Conservation (phyloP, 2,888 invertebrate species). For the Lasioglossum vierecki region DNA sequence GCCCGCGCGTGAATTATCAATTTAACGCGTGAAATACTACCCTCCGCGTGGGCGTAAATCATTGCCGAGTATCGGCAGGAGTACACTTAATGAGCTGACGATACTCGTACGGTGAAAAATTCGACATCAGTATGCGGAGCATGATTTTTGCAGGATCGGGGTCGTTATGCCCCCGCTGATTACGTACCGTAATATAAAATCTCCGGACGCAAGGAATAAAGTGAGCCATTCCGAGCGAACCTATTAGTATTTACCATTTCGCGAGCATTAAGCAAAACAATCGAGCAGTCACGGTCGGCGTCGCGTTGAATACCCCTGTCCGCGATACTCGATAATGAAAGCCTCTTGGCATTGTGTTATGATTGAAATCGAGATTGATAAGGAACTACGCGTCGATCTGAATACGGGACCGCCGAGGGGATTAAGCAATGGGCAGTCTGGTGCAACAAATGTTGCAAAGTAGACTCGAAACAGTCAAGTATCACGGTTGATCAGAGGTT, state of each 20-base stretch:
- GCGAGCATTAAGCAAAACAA: neutral
- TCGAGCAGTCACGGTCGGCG: slow-evolving; percentile 1
- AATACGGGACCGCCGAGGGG: slow-evolving; percentile 8
- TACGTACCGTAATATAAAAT: too few species aligned
- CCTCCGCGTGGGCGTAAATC: slow-evolving; percentile 54
- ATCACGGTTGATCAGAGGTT: slow-evolving; percentile 7
- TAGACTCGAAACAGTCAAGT: slow-evolving; percentile 10
- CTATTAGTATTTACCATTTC: neutral
- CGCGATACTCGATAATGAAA: slow-evolving; percentile 14
- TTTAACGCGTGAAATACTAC: slow-evolving; percentile 68
- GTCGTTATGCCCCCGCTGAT: neutral
- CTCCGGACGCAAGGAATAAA: neutral
- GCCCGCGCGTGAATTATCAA: slow-evolving; percentile 69
- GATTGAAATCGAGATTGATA: slow-evolving; percentile 20
- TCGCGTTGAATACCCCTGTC: neutral
- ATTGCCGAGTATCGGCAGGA: slow-evolving; percentile 54
- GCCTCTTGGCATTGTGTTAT: slow-evolving; percentile 11
- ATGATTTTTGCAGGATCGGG: neutral
- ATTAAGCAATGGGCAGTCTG: slow-evolving; percentile 7
- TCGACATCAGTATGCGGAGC: neutral
- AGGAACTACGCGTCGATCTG: slow-evolving; percentile 16
- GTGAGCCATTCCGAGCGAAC: neutral
- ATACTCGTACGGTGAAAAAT: slow-evolving; percentile 53
- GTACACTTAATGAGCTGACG: slow-evolving; percentile 65
- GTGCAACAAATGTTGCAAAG: slow-evolving; percentile 13